Base-by-base conservation (phyloP, 1,140 invertebrate species). In the Drosophila auraria region DNA sequence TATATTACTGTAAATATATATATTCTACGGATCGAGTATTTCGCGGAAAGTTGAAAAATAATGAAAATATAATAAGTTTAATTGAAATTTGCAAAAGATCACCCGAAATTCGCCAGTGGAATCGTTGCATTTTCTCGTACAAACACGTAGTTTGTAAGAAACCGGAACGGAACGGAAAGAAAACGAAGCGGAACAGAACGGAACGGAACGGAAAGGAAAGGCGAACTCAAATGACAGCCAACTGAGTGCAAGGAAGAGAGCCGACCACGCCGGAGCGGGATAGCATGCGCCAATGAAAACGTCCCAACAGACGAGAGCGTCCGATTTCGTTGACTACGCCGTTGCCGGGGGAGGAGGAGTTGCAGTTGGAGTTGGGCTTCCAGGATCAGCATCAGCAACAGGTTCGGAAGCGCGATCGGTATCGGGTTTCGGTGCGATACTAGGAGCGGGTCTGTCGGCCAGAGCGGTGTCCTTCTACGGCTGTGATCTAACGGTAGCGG, bases 281-380 rank as follows among this genome's bases (percentile, higher is more conserved):
- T 86, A 80, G 86, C 71, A 90, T 90, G 82, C 82, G 87, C 82
- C 87, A 89, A 89, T 89, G 86, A 89, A 82, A 89, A 86, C 86
- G 86, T 89, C 86, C 78, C 73, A 84, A 71, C 78, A 57, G 61
- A 61, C 74, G 23, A 83, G 81, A 83, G 74, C 79, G 70, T 90
- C 86, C 79, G 82, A 90, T 86, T 90, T 90, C 76, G 82, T 89
- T 87, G 84, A 89, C 75, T 89, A 84, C 84, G 84, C 63, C 69
- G 82, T 90, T 72, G 87, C 73, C 84, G 80, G 72, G 60, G 76
- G 65, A 62, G 42, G 61, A 68, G 70, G 73, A 64, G 11, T 30
- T 42, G 17, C 53, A 25, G 53, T 33, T 9, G 30, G 30, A 36
- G 11, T 54, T 54, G 53, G 30, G 17, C 36, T 56, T 56, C 57